Percentiles rank a stretch among this genome's conserved stretches.
phyloP scores from a whole-genome alignment of 2,797 vertebrate species.

The Phyllotis vaccarum region DNA sequence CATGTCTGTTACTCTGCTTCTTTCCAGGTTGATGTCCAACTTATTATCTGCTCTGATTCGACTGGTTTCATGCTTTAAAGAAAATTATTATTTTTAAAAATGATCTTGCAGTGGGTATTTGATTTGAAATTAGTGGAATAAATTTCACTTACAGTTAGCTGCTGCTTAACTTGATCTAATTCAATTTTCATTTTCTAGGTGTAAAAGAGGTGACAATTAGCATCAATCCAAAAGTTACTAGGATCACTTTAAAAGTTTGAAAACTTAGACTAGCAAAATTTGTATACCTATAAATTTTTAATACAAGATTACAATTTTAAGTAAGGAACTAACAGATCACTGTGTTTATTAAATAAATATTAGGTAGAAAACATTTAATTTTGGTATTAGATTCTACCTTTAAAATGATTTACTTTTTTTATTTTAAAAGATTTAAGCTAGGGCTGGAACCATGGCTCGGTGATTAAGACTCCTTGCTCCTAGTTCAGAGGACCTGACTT shows the following conservation, averaged over 20 bases:
- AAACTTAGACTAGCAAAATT: constrained; percentile 32
- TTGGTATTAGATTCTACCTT: constrained; percentile 48
- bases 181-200: constrained; percentile 97
- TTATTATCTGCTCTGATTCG: constrained; percentile 94
- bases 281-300: constrained; percentile 39
- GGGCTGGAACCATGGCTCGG: background rate
- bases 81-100: constrained; percentile 75
- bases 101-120: constrained; percentile 13
- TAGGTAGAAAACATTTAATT: constrained; percentile 47
- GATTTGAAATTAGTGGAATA: constrained; percentile 8
- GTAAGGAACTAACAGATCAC: background rate
- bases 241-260: constrained; percentile 53
- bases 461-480: background rate
- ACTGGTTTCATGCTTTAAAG: constrained; percentile 92
- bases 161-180: constrained; percentile 93
- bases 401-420: constrained; percentile 28
- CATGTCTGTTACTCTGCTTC: constrained; percentile 94
- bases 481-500: background rate
- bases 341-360: constrained; percentile 56
- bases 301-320: constrained; percentile 10
- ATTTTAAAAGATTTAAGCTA: background rate
- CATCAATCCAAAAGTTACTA: constrained; percentile 36
- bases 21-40: constrained; percentile 97
- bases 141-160: constrained; percentile 91
- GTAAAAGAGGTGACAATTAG: constrained; percentile 69